Base-by-base conservation (phyloP, 2,797 vertebrate species). In the Lates japonicus region DNA sequence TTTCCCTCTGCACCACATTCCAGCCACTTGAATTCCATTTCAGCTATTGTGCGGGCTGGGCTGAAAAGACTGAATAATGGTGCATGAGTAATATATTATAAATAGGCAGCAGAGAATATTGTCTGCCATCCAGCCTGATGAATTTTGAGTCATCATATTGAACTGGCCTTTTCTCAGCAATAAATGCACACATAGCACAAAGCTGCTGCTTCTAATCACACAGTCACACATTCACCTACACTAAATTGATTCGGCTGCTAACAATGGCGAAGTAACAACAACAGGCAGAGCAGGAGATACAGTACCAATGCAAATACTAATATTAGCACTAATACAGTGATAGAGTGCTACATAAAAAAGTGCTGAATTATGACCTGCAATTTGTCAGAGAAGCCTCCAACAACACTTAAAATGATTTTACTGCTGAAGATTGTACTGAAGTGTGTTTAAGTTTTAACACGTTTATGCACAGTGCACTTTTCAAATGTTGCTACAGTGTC, bases 71-170 rank as follows among this genome's bases (percentile, higher is more conserved):
- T 55, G 74, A 80, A 82, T 75, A 63, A 67, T 41, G 49, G 87
- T 52, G 85, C 62, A 80, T 80, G 73, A 90, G 82, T 90, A 78
- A 89, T 87, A 81, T 84, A 79, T 86, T 86, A 86, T 89, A 85
- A 90, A 90, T 79, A 87, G 83, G 82, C 49, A 64, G 74, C 44
- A 39, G 68, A 83, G 79, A 87, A 82, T 90, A 83, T 81, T 83
- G 85, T 87, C 65, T 77, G 80, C 70, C 74, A 73, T 80, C 54
- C 70, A 79, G 78, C 44, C 17, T 78, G 82, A 88, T 87, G 81
- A 74, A 77, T 84, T 84, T 78, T 80, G 74, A 88, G 71, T 86
- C 76, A 69, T 82, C 87, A 49, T 80, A 84, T 82, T 74, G 81
- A 89, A 67, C n/a, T 3, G 33, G 39, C 54, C 66, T 67, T 85